Percentiles rank a stretch among this genome's conserved stretches.
Evolutionary conservation across 2,113 vertebrate genomes (phyloP).

Genomic region (Zapus hudsonius): DNA sequence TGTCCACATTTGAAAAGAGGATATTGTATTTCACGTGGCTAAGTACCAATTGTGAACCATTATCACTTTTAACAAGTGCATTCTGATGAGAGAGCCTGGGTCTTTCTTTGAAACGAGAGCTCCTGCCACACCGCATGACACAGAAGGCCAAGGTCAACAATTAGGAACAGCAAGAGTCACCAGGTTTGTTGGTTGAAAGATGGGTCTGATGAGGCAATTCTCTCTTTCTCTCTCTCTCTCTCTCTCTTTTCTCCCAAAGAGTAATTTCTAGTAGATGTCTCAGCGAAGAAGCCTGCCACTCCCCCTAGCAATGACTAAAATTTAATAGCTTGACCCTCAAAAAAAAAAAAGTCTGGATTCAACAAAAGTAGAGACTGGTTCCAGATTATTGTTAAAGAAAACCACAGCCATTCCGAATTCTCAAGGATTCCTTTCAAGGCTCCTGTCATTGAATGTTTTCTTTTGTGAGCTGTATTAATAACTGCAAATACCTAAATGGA

Average conservation of each 20-base stretch:
- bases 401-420: conserved; percentile 60
- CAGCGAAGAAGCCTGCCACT: conserved; percentile 61
- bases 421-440: conserved; percentile 75
- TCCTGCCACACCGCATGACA: conserved; percentile 63
- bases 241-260: conserved; percentile 22
- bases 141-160: conserved; percentile 68
- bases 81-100: conserved; percentile 73
- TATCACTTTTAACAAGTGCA: conserved; percentile 73
- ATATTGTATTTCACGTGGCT: conserved; percentile 65
- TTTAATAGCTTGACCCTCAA: conserved; percentile 53
- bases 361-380: conserved; percentile 53
- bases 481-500: conserved; percentile 58
- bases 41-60: conserved; percentile 65
- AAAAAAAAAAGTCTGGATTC: conserved; percentile 30
- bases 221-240: conserved; percentile 34
- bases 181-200: conserved; percentile 77
- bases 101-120: conserved; percentile 67
- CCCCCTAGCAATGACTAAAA: conserved; percentile 67
- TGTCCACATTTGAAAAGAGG: conserved; percentile 59
- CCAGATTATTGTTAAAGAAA: conserved; percentile 4
- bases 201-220: conserved; percentile 74
- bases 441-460: conserved; percentile 72
- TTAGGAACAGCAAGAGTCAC: conserved; percentile 68
- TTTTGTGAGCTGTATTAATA: conserved; percentile 63
- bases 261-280: conserved; percentile 68